Percentiles rank a stretch among this genome's conserved stretches.
Conservation (phyloP, 2,888 invertebrate species). For the Andricus curvator region DNA sequence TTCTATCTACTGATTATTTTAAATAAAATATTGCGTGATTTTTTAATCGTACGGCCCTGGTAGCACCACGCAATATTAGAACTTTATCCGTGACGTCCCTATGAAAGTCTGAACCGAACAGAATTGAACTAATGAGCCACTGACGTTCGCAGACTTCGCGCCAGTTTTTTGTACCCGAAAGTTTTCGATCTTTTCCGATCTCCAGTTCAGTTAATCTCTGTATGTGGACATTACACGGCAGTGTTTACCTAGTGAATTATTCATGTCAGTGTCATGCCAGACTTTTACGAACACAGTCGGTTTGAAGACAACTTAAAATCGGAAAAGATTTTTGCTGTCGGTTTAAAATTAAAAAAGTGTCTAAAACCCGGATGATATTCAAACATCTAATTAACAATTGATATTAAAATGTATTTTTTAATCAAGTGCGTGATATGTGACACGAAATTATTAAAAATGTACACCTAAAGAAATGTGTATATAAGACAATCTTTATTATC, state of each 20-base stretch:
- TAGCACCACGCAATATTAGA: constrained; percentile 27
- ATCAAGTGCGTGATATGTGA: not conserved
- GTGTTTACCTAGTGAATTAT: constrained; percentile 4
- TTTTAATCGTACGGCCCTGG: constrained; percentile 21
- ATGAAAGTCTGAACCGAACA: constrained; percentile 17
- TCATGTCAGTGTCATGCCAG: not conserved
- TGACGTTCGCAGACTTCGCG: constrained; percentile 26
- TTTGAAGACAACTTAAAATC: not conserved
- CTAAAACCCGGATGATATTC: not conserved
- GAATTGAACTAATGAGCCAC: constrained; percentile 37
- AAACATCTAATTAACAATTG: no score
- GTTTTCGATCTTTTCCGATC: constrained; percentile 6
- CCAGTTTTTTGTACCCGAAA: constrained; percentile 16
- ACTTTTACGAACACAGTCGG: not conserved
- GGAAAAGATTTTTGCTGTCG: not conserved
- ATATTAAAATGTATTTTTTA: not conserved
- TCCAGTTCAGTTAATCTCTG: not conserved
- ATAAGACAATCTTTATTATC: no score
- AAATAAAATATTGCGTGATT: not conserved
- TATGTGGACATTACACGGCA: not conserved
- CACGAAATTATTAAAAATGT: not conserved
- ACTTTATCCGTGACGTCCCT: constrained; percentile 26
- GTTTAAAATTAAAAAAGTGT: not conserved
- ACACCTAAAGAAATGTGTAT: not conserved
- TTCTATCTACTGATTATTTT: not conserved